Evolutionary conservation across 1,140 invertebrate genomes (phyloP).

Genomic region (Zaprionus vittiger): DNA sequence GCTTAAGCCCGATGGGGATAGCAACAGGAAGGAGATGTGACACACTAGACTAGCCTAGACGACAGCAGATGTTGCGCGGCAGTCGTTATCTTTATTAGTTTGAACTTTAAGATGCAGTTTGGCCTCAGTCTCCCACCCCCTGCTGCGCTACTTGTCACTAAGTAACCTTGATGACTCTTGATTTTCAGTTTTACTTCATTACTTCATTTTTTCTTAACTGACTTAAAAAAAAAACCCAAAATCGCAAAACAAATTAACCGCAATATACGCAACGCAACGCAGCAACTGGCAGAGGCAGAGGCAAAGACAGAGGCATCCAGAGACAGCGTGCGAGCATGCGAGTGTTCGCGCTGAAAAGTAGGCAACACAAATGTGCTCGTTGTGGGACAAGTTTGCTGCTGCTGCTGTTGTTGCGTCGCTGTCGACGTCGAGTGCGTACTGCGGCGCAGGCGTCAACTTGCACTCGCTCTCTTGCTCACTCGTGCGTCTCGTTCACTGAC

Average conservation of each 20-base stretch:
- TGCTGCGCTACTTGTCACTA: background rate
- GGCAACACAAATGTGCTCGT: slow-evolving; percentile 56
- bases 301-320: slow-evolving; percentile 9
- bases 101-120: slow-evolving; percentile 24
- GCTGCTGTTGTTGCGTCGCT: slow-evolving; percentile 19
- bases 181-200: background rate
- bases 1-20: background rate
- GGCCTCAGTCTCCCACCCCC: background rate
- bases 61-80: slow-evolving; percentile 7
- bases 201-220: background rate
- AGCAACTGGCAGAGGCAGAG: background rate
- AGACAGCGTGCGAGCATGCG: slow-evolving; percentile 26
- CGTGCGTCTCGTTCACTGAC: slow-evolving; percentile 14
- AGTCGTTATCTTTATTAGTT: slow-evolving; percentile 25
- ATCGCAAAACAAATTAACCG: slow-evolving; percentile 27
- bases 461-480: slow-evolving; percentile 21
- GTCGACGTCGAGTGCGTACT: background rate
- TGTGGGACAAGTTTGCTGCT: slow-evolving; percentile 3
- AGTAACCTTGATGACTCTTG: background rate
- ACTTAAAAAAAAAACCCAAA: slow-evolving; percentile 5
- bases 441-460: slow-evolving; percentile 53
- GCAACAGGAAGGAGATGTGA: background rate
- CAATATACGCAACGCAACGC: slow-evolving; percentile 26
- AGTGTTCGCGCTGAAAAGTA: slow-evolving; percentile 58
- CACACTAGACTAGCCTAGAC: background rate